phyloP scores from a whole-genome alignment of 1,140 invertebrate genomes.

The Heliconius melpomene region DNA sequence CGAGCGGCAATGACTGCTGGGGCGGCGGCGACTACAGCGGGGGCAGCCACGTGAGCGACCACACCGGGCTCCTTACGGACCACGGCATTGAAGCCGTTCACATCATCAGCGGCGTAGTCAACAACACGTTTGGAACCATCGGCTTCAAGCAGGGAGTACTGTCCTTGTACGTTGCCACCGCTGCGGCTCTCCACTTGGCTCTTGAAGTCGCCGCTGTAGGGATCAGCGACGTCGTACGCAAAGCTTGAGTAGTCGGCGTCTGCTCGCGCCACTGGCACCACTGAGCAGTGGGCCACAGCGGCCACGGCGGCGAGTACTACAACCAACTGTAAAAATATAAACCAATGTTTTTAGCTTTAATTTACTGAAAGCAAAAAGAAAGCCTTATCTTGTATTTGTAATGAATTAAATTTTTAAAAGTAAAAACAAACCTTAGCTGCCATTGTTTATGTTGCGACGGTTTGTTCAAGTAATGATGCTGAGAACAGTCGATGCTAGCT shows the following conservation, averaged over 20 bases:
- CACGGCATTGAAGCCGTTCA: conserved; percentile 54
- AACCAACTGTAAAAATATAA: conserved; percentile 31
- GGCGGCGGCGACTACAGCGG: conserved; percentile 26
- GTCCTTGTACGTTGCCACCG: conserved; percentile 81
- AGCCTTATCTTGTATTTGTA: too few species aligned
- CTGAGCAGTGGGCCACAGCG: conserved; percentile 1
- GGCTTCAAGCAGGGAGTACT: conserved; percentile 73
- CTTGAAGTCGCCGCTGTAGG: conserved; percentile 76
- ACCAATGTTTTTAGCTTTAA: too few species aligned
- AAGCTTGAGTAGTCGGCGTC: conserved; percentile 61
- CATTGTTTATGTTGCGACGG: conserved; percentile 51
- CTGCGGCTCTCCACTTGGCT: conserved; percentile 59
- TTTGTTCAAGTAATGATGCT: conserved; percentile 51
- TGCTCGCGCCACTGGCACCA: conserved; percentile 45
- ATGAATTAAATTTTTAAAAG: background rate
- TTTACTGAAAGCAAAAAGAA: too few species aligned
- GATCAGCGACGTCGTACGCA: conserved; percentile 71
- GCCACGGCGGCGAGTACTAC: conserved; percentile 32
- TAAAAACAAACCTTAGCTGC: conserved; percentile 54
- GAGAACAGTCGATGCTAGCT: conserved; percentile 25
- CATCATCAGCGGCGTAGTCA: conserved; percentile 76
- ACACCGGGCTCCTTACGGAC: conserved; percentile 60
- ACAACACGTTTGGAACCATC: conserved; percentile 78
- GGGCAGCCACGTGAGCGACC: conserved; percentile 57
- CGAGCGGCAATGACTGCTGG: conserved; percentile 43